Percentiles rank a stretch among this genome's conserved stretches.
These are phyloP conservation scores for Rhinopomastus cyanomelas DNA, from an alignment of 2,113 vertebrate genomes.

Conservation along the genomic window DNA sequence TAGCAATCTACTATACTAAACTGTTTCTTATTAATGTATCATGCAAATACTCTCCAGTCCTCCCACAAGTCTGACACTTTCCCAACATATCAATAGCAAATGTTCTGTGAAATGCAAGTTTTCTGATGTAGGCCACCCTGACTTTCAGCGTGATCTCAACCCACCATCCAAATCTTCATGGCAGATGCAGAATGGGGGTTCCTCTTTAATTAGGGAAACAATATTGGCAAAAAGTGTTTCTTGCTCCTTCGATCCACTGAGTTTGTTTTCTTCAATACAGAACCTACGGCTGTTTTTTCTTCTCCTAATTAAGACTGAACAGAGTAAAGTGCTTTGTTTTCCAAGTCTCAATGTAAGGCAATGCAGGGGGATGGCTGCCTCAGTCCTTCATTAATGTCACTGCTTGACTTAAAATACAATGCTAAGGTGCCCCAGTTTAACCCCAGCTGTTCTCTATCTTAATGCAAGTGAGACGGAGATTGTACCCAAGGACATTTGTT, in stretches of 20 bases:
- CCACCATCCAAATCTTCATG: slow-evolving; percentile 55
- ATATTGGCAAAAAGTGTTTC: neutral
- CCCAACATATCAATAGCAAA: slow-evolving; percentile 78
- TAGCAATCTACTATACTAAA: slow-evolving; percentile 74
- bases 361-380: neutral
- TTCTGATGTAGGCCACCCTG: slow-evolving; percentile 74
- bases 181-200: slow-evolving; percentile 32
- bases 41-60: slow-evolving; percentile 67
- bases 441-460: neutral
- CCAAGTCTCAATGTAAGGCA: neutral
- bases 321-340: neutral
- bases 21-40: slow-evolving; percentile 84
- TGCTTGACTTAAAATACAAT: neutral
- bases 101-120: slow-evolving; percentile 71
- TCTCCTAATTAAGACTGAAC: neutral
- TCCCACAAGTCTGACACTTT: slow-evolving; percentile 74
- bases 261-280: neutral
- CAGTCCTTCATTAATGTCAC: neutral
- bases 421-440: neutral
- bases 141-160: slow-evolving; percentile 62
- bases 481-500: neutral
- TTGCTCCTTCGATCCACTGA: neutral
- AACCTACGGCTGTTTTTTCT: neutral
- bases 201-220: slow-evolving; percentile 19
- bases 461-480: neutral